These are phyloP conservation scores for Hylaeus volcanicus DNA, from an alignment of 1,140 invertebrate species.

Conservation along the genomic window DNA sequence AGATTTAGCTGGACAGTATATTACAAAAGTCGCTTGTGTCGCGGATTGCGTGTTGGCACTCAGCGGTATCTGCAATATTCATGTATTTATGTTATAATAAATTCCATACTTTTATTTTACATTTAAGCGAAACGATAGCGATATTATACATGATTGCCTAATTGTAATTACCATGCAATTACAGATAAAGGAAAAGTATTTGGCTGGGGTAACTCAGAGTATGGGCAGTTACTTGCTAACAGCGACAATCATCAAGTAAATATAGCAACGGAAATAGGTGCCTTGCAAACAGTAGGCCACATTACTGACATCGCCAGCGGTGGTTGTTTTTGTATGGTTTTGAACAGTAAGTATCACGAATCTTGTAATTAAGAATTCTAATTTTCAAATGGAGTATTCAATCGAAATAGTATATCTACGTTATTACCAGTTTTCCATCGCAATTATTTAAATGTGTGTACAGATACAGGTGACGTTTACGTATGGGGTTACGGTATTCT, in stretches of 20 bases:
- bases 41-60: conserved; percentile 95
- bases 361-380: too few species aligned
- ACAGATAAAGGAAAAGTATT: conserved; percentile 95
- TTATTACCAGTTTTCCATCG: conserved; percentile 6
- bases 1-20: conserved; percentile 91
- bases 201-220: conserved; percentile 98
- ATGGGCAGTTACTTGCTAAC: conserved; percentile 87
- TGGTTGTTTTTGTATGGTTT: conserved; percentile 91
- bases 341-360: conserved; percentile 85
- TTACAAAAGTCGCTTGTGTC: conserved; percentile 89
- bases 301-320: conserved; percentile 91
- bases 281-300: conserved; percentile 85
- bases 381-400: too few species aligned
- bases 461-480: conserved; percentile 91
- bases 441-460: conserved; percentile 14
- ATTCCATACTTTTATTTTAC: conserved; percentile 8
- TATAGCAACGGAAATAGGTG: conserved; percentile 85
- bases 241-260: conserved; percentile 83
- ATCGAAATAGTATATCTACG: conserved; percentile 6
- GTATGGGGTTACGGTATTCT: conserved; percentile 97
- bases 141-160: background rate
- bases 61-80: conserved; percentile 83
- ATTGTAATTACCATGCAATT: conserved; percentile 42
- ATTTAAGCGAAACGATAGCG: background rate
- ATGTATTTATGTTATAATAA: conserved; percentile 39